Evolutionary conservation across 2,797 vertebrate genomes (phyloP), one percentile per base, ranked within the genome.

Genomic region (Dipus sagitta): DNA sequence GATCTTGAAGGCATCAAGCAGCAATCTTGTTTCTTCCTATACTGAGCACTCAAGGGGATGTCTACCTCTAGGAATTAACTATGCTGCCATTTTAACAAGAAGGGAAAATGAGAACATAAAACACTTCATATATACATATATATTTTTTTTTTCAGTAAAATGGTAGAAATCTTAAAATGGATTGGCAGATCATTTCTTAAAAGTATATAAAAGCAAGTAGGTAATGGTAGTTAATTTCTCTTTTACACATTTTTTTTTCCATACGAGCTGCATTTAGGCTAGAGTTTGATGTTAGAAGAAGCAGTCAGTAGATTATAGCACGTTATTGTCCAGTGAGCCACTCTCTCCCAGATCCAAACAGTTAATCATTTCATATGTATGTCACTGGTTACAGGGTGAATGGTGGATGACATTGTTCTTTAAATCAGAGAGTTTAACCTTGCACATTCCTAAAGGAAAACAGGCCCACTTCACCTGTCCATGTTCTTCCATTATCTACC

Each of bases 71-170:
- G 62, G 94, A 96, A 96, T 90, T 72, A 95, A 87, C 52, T 91
- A 84, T 20, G 5, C 28, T 20, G 5, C 28, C 54, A 13, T 88
- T 93, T 93, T 88, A 94, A 91, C 28, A 91, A 80, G n/a, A 95
- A 92, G 24, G 30, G 32, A 93, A 83, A 72, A 96, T 76, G 47
- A 93, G 62, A 77, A 96, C 24, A 77, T 81, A 75, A 71, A 62
- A 71, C 38, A 82, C 68, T 71, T 94, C 62, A 76, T 88, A 24
- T 67, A n/a, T 21, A 88, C 62, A 76, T 88, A 24, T 67, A n/a
- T 21, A 88, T 89, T 92, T 95, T 60, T 21, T 88, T 89, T 92
- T 95, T 60, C 86, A 96, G 96, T 90, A 95, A 95, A 96, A 67
- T 71, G 91, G 9, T 91, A 90, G 75, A 92, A 92, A 94, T 12